Evolutionary conservation across 2,113 vertebrate genomes (phyloP).

Genomic region (Cheilinus undulatus): DNA sequence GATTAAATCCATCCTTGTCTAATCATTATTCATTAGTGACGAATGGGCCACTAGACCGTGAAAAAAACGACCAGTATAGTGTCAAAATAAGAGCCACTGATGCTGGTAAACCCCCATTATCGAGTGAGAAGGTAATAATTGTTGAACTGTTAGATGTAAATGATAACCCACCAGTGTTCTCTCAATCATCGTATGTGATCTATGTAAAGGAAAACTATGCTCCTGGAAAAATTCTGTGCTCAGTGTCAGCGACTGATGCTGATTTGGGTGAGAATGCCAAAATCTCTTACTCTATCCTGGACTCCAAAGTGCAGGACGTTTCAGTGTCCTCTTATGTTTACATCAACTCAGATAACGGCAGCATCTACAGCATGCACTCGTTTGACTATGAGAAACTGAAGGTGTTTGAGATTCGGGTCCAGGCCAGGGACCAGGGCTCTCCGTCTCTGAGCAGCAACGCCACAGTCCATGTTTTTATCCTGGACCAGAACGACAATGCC

Average conservation of each 20-base stretch:
- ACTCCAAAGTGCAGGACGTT: constrained; percentile 77
- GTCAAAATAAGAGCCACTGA: constrained; percentile 82
- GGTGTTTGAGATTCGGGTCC: constrained; percentile 84
- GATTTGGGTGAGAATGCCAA: constrained; percentile 85
- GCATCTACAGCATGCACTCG: constrained; percentile 84
- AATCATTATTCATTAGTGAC: constrained; percentile 80
- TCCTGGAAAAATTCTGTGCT: constrained; percentile 67
- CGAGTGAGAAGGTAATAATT: constrained; percentile 80
- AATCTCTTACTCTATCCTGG: constrained; percentile 87
- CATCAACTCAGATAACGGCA: constrained; percentile 87
- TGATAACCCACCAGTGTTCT: constrained; percentile 86
- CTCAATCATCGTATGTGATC: constrained; percentile 71
- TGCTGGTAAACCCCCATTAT: constrained; percentile 82
- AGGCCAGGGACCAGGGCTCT: constrained; percentile 86
- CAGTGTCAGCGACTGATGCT: constrained; percentile 80
- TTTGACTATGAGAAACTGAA: constrained; percentile 90
- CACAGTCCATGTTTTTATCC: constrained; percentile 80
- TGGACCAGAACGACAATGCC: constrained; percentile 87
- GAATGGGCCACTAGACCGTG: constrained; percentile 68
- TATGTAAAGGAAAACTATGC: constrained; percentile 74
- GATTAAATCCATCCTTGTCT: constrained; percentile 69
- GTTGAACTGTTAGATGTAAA: constrained; percentile 87
- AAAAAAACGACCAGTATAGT: constrained; percentile 60
- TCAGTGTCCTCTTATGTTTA: constrained; percentile 87
- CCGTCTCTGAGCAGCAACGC: constrained; percentile 84